These are phyloP conservation scores for Semicossyphus pulcher DNA, from an alignment of 2,113 vertebrate genomes.

Conservation along the genomic window DNA sequence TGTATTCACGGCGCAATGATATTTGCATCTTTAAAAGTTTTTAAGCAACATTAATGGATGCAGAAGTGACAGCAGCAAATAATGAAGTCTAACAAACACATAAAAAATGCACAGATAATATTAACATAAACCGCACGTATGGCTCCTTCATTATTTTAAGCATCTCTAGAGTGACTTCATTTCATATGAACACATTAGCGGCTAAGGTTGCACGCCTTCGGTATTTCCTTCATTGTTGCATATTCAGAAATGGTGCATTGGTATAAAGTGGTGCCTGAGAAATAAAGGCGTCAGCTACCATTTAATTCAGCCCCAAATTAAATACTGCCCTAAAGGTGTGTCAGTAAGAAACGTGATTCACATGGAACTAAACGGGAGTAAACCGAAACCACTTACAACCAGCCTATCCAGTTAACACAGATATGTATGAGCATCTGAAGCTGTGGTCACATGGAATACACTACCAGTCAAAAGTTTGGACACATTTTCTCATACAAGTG, in stretches of 20 bases:
- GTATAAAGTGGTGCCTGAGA: neutral
- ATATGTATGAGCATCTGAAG: neutral
- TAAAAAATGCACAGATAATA: neutral
- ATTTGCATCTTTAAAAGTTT: no score
- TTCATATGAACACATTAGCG: neutral
- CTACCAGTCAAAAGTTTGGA: no score
- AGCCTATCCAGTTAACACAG: neutral
- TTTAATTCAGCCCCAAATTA: neutral
- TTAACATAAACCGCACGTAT: neutral
- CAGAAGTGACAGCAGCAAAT: neutral
- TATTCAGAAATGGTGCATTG: neutral
- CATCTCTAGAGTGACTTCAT: neutral
- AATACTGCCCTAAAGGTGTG: no score
- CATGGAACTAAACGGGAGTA: neutral
- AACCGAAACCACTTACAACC: no score
- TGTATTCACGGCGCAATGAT: no score
- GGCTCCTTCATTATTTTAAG: neutral
- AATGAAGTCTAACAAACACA: neutral
- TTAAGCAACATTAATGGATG: neutral
- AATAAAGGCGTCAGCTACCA: neutral
- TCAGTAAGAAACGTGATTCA: neutral
- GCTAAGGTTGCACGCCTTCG: neutral
- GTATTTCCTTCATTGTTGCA: constrained; percentile 17
- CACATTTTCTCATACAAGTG: no score
- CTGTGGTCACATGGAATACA: neutral